Evolutionary conservation across 1,140 invertebrate genomes (phyloP), one percentile per base, ranked within the genome.

Genomic region (Calosoma granatense): DNA sequence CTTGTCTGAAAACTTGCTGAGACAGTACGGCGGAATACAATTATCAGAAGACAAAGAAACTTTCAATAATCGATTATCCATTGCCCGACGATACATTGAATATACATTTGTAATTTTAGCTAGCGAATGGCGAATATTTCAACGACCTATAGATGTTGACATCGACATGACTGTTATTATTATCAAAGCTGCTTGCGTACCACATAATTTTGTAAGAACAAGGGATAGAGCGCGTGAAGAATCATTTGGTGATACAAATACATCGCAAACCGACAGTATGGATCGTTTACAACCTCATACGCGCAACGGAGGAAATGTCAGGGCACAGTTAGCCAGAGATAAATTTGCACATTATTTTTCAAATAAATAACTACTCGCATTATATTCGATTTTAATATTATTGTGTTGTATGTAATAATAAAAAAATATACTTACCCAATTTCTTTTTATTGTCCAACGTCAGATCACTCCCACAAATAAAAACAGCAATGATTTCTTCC

Each of bases 31-130:
- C n/a, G 36, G 63, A 61, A 17, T 61, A 65, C 55, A 69, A 20
- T 59, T 54, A 51, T 54, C 62, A 12, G n/a, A 36, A 36, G 52
- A 67, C 57, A 59, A 76, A 64, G 62, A 64, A 56, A 65, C 76
- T 53, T 78, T 71, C 61, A 76, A 79, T 60, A 78, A 77, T 55
- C 26, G 26, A 9, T 9, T 36, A 9, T 36, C 26, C 6, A 36
- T 6, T 9, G 26, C n/a, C 6, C 6, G 26, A 36, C 6, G 26
- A 36, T 36, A n/a, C n/a, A 36, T 36, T 36, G 26, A 36, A 36
- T 9, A 36, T 36, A 36, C 26, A 36, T 36, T 36, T 36, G 26
- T 6, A 36, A 36, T 36, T n/a, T n/a, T 36, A 36, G 26, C 26
- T 36, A 9, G 6, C 6, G n/a, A n/a, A 36, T 36, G 26, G 26